Conservation (phyloP, 2,797 vertebrate species). For the Lacerta viridis region DNA sequence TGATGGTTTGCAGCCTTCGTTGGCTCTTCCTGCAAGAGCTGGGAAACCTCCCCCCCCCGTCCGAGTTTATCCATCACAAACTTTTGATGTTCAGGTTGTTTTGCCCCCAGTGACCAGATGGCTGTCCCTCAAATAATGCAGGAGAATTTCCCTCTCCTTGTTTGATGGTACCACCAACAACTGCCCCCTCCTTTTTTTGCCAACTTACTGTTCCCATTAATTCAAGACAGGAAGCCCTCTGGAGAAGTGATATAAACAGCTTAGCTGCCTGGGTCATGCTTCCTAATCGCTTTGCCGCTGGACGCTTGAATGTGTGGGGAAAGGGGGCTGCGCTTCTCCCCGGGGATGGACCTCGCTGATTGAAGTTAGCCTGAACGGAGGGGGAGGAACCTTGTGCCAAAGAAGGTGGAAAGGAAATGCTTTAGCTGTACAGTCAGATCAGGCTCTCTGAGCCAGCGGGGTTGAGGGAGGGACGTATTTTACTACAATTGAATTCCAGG, state of each 20-base stretch:
- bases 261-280: slow-evolving; percentile 69
- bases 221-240: slow-evolving; percentile 71
- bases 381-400: slow-evolving; percentile 19
- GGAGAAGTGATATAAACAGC: slow-evolving; percentile 75
- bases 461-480: neutral
- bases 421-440: slow-evolving; percentile 52
- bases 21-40: slow-evolving; percentile 8
- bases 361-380: slow-evolving; percentile 60
- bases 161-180: too few species aligned
- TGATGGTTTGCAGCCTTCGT: neutral
- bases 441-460: slow-evolving; percentile 12
- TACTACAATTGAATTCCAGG: slow-evolving; percentile 12
- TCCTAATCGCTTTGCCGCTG: slow-evolving; percentile 73
- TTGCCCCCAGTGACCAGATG: neutral
- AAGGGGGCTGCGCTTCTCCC: slow-evolving; percentile 4
- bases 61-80: neutral
- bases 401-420: slow-evolving; percentile 75
- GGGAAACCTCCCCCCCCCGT: neutral
- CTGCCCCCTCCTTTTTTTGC: slow-evolving; percentile 46
- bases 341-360: slow-evolving; percentile 46
- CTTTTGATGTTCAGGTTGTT: neutral
- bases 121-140: neutral
- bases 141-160: neutral
- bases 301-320: slow-evolving; percentile 50
- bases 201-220: slow-evolving; percentile 64